Evolutionary conservation across 2,797 vertebrate species (phyloP).

Genomic region (Sebastes glaucus): DNA sequence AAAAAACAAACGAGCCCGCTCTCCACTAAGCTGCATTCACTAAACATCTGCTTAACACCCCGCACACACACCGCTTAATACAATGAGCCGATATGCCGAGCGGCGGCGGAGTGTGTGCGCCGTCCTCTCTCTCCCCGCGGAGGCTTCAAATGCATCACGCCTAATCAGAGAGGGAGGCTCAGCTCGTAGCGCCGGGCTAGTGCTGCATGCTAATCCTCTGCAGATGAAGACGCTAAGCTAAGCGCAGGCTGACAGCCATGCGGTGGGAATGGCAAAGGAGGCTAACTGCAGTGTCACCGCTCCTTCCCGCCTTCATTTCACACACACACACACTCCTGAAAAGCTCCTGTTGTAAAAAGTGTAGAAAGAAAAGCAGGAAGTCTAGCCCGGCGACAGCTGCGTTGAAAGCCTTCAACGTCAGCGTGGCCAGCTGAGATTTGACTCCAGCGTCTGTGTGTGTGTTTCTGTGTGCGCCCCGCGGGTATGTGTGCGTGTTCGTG

Average conservation of each 20-base stretch:
- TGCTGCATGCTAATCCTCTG: constrained; percentile 72
- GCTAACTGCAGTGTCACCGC: constrained; percentile 62
- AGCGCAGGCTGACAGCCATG: constrained; percentile 68
- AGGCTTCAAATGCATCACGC: constrained; percentile 71
- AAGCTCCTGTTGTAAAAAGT: constrained; percentile 24
- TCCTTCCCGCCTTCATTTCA: not conserved
- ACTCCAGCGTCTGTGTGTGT: constrained; percentile 52
- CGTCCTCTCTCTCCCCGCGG: constrained; percentile 40
- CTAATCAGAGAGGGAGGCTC: constrained; percentile 65
- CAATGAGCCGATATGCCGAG: constrained; percentile 62
- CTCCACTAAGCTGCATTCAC: constrained; percentile 50
- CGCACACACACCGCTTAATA: constrained; percentile 60
- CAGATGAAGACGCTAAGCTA: constrained; percentile 78
- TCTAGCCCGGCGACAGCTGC: constrained; percentile 41
- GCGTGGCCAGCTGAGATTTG: constrained; percentile 52
- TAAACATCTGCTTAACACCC: constrained; percentile 73
- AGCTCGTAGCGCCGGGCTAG: constrained; percentile 49
- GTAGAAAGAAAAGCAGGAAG: not conserved
- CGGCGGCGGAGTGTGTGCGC: constrained; percentile 28
- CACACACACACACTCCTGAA: constrained; percentile 5
- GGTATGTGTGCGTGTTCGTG: not conserved
- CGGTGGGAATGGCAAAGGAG: constrained; percentile 32
- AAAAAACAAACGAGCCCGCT: constrained; percentile 11
- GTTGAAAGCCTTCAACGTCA: constrained; percentile 47
- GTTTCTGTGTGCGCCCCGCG: not conserved